Evolutionary conservation across 1,140 invertebrate genomes (phyloP).

Genomic region (Chironomus tepperi): DNA sequence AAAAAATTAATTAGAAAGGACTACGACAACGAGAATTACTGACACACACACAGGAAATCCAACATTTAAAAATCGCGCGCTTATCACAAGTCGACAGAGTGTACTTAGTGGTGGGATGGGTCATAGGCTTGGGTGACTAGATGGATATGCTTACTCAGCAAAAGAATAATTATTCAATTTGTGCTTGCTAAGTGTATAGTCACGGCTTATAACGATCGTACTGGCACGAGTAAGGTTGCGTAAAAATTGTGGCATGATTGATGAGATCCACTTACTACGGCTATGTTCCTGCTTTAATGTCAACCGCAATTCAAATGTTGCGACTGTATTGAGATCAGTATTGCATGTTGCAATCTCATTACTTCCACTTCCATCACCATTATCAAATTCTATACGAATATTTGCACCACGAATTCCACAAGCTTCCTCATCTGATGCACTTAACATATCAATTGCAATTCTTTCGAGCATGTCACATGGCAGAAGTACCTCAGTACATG

Average conservation of each 20-base stretch:
- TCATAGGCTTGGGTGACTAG: too few species aligned
- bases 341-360: background rate
- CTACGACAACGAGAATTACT: background rate
- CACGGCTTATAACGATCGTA: constrained; percentile 5
- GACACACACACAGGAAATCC: constrained; percentile 3
- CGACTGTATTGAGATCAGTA: background rate
- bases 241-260: constrained; percentile 8
- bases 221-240: background rate
- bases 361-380: background rate
- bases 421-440: background rate
- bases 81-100: too few species aligned
- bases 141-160: background rate
- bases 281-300: background rate
- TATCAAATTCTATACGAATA: background rate
- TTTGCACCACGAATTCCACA: background rate
- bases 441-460: background rate
- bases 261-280: background rate
- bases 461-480: background rate
- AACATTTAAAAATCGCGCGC: background rate
- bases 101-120: too few species aligned
- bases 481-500: background rate
- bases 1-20: constrained; percentile 5
- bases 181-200: background rate
- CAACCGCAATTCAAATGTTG: background rate
- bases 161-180: constrained; percentile 15